Conservation (phyloP, 2,888 invertebrate species). For the Beris chalybata region DNA sequence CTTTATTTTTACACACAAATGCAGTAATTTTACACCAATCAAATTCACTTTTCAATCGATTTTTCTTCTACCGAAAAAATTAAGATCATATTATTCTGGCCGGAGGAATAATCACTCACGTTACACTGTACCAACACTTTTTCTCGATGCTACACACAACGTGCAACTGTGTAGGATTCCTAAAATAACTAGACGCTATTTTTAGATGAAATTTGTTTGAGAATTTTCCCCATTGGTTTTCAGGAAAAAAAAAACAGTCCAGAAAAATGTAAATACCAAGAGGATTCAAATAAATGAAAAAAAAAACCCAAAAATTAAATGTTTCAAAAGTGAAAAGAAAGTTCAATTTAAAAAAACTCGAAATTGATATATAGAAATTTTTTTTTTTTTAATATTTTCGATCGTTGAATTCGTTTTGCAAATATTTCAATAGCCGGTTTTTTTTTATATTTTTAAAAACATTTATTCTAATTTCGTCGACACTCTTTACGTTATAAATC, state of each 20-base stretch:
- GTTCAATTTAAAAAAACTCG: background rate
- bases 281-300: background rate
- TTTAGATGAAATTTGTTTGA: constrained; percentile 26
- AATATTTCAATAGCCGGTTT: too few species aligned
- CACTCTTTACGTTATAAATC: background rate
- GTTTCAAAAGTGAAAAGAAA: background rate
- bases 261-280: background rate
- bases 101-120: background rate
- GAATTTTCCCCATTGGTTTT: background rate
- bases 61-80: background rate
- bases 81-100: constrained; percentile 7
- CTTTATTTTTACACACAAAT: background rate
- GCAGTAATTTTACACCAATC: constrained; percentile 7
- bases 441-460: too few species aligned
- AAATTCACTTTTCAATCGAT: constrained; percentile 1
- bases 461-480: too few species aligned
- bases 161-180: constrained; percentile 13
- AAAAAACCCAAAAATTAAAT: background rate
- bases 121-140: background rate
- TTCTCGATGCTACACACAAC: background rate
- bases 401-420: background rate
- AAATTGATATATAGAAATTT: background rate
- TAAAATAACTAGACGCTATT: constrained; percentile 19
- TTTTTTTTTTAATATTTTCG: background rate
- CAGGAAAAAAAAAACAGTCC: background rate